phyloP scores from a whole-genome alignment of 2,888 invertebrate genomes.

The Atethmia centrago region DNA sequence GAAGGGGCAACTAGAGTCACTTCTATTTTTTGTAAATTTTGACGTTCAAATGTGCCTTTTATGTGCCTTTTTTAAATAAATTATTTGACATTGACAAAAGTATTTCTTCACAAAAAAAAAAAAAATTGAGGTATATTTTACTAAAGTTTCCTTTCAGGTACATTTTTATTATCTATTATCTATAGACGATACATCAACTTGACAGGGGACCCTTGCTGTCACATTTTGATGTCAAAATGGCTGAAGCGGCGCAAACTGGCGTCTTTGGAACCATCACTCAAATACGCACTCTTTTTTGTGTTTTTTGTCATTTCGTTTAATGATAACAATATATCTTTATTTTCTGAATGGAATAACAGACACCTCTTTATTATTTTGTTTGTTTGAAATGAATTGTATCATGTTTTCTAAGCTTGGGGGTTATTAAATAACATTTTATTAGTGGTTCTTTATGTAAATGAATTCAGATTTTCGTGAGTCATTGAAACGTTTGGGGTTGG shows the following conservation, averaged over 20 bases:
- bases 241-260: slow-evolving; percentile 46
- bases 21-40: no score
- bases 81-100: no score
- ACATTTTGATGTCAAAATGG: slow-evolving; percentile 61
- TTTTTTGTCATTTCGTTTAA: slow-evolving; percentile 29
- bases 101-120: slow-evolving; percentile 21
- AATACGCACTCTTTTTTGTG: slow-evolving; percentile 54
- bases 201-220: slow-evolving; percentile 57
- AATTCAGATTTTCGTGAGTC: background rate
- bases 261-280: slow-evolving; percentile 46
- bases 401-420: background rate
- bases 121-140: slow-evolving; percentile 33
- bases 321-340: slow-evolving; percentile 42
- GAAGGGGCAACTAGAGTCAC: no score
- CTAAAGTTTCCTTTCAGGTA: slow-evolving; percentile 32
- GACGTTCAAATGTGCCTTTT: no score
- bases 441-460: slow-evolving; percentile 9
- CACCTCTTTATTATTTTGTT: slow-evolving; percentile 21
- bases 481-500: background rate
- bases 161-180: slow-evolving; percentile 50
- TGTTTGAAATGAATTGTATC: slow-evolving; percentile 1
- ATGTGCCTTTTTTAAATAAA: no score
- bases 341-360: slow-evolving; percentile 36
- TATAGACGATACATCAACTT: slow-evolving; percentile 59
- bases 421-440: background rate